These are phyloP conservation scores for Neosilurus hyrtlii DNA, from an alignment of 2,797 vertebrate genomes.

Conservation along the genomic window DNA sequence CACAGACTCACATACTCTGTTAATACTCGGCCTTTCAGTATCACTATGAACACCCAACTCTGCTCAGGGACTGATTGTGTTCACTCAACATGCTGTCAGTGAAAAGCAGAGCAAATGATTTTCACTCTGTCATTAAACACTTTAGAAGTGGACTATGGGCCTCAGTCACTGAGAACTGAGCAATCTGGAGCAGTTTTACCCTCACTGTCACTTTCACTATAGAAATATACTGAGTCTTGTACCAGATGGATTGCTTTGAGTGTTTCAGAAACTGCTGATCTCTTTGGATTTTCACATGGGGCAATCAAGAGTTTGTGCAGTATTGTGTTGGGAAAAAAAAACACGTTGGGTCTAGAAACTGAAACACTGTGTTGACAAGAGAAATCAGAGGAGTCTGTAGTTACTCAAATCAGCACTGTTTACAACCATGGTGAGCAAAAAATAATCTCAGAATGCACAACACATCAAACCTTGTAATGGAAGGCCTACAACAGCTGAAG, in stretches of 20 bases:
- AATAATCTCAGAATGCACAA: background rate
- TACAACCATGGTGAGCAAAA: background rate
- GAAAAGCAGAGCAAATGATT: slow-evolving; percentile 51
- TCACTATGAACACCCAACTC: background rate
- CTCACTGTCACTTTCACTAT: slow-evolving; percentile 70
- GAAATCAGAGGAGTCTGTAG: no score
- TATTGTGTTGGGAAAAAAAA: no score
- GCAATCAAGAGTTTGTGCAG: no score
- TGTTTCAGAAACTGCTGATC: no score
- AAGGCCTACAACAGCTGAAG: no score
- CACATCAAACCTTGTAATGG: no score
- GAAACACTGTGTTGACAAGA: no score
- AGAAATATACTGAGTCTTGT: background rate
- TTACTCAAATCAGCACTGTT: no score
- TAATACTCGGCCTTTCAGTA: background rate
- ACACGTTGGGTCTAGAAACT: no score
- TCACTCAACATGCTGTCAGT: slow-evolving; percentile 70
- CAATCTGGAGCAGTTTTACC: slow-evolving; percentile 74
- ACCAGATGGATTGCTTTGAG: no score
- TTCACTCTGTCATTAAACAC: slow-evolving; percentile 74
- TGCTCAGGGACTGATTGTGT: slow-evolving; percentile 64
- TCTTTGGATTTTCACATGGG: no score
- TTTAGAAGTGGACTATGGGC: slow-evolving; percentile 65
- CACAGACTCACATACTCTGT: slow-evolving; percentile 18
- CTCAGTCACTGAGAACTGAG: slow-evolving; percentile 70